Evolutionary conservation across 2,113 vertebrate genomes (phyloP), one percentile per base, ranked within the genome.

Genomic region (Daubentonia madagascariensis): DNA sequence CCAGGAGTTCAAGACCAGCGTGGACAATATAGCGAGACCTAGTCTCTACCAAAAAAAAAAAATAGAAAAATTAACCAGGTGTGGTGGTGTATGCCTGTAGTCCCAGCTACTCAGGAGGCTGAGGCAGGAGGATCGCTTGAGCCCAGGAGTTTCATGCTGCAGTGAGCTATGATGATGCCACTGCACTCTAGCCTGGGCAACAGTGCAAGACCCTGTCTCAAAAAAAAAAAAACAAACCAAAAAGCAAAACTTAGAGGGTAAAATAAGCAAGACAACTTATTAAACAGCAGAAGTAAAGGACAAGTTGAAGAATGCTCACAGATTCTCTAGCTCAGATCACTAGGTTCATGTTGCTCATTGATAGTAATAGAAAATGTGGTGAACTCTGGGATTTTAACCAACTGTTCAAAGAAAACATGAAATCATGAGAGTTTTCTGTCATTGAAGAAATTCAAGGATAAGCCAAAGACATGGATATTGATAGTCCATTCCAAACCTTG

Each of bases 401-500:
- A 75, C 18, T 96, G n/a, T 92, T 89, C 52, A 88, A 78, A 84
- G 48, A 83, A 68, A 76, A 76, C 50, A 81, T 70, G 45, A 72
- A 43, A 18, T 91, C 37, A 52, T 97, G 87, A 85, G 48, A 91
- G 8, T 85, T 93, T 97, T 91, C 57, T 96, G 22, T 94, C 48
- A 65, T 63, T 92, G 68, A 72, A 70, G 35, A 94, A 88, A 85
- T 81, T 93, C 14, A 61, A 79, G 54, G 40, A 23, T 75, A 81
- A 54, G 25, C 83, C 50, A 89, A 65, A 72, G 43, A 57, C 61
- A 78, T 16, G 5, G 43, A 80, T 70, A 52, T 86, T 92, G 72
- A 89, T 83, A 48, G 94, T 90, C 14, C 37, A 7, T 87, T 96
- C 6, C 76, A 97, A 75, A 70, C 43, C 30, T 95, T 52, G 59